Base-by-base conservation (phyloP, 1,140 invertebrate genomes). In the Maniola jurtina region DNA sequence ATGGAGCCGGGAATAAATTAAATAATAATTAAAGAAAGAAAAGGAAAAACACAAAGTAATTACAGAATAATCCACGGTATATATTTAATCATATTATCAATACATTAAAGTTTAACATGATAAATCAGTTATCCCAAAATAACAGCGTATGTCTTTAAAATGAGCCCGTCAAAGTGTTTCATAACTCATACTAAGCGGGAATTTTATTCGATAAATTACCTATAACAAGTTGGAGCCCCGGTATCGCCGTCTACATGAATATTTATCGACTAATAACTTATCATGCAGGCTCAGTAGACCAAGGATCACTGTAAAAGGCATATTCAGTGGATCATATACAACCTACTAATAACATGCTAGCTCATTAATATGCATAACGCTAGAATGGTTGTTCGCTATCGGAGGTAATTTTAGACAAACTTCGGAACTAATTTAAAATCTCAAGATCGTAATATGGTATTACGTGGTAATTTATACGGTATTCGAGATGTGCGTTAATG, bases 351-450 rank as follows among this genome's bases (percentile, higher is more conserved):
- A 83, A 77, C 77, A 79, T 75, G 72, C 71, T 67, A 70, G 66
- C 62, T 81, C 68, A 84, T 88, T 82, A 86, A 86, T 86, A 86
- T 88, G 81, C 79, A 86, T 84, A 79, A 75, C 77, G 77, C 73
- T 71, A 71, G 75, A 75, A 74, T 77, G 64, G 70, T 64, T 77
- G 77, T 75, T 63, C 72, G 77, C 80, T 80, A 84, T 85, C 73
- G 75, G 73, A 71, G 68, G 58, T 83, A 80, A 83, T 86, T 81
- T 80, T 76, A 80, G 75, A 64, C 67, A 79, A 84, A 89, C 79
- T 89, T 82, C 66, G 66, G 81, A 85, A 86, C 81, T 76, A 87
- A 86, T 84, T 81, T 82, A 78, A 76, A 81, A 82, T 79, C 76
- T 84, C 25, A 75, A 75, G 71, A 80, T 76, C 72, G 66, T 76